phyloP scores from a whole-genome alignment of 2,888 invertebrate species.

The Cecidostiba fungosa region DNA sequence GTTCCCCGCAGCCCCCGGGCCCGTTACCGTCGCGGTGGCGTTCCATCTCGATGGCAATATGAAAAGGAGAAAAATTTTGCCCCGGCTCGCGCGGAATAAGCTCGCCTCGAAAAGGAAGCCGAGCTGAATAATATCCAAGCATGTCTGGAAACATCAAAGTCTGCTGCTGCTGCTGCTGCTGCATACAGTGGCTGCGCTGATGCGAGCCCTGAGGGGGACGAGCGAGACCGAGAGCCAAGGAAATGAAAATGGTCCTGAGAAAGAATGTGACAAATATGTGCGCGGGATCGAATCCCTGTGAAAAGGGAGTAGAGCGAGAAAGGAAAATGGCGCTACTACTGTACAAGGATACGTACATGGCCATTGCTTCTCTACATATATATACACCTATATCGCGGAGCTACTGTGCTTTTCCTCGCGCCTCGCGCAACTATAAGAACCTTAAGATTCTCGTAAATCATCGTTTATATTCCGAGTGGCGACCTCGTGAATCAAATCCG shows the following conservation, averaged over 20 bases:
- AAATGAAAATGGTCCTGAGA: conserved; percentile 9
- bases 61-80: conserved; percentile 10
- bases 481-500: neutral
- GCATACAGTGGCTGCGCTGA: neutral
- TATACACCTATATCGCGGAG: no score
- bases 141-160: conserved; percentile 3
- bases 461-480: neutral
- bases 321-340: neutral
- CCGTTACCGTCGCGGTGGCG: neutral
- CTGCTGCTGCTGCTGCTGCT: neutral
- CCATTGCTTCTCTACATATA: neutral
- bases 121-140: conserved; percentile 1
- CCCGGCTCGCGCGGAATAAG: conserved; percentile 5
- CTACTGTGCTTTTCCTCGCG: no score
- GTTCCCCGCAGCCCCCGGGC: neutral
- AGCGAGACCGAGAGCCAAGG: neutral
- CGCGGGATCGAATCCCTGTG: conserved; percentile 8
- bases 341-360: neutral
- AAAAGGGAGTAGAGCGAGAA: neutral
- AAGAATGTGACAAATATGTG: conserved; percentile 14
- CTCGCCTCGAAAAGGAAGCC: conserved; percentile 1
- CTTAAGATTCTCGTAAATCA: conserved; percentile 14
- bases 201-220: neutral
- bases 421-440: neutral
- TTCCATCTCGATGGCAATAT: conserved; percentile 5